Conservation (phyloP, 1,140 invertebrate species). For the Drosophila fuyamai region DNA sequence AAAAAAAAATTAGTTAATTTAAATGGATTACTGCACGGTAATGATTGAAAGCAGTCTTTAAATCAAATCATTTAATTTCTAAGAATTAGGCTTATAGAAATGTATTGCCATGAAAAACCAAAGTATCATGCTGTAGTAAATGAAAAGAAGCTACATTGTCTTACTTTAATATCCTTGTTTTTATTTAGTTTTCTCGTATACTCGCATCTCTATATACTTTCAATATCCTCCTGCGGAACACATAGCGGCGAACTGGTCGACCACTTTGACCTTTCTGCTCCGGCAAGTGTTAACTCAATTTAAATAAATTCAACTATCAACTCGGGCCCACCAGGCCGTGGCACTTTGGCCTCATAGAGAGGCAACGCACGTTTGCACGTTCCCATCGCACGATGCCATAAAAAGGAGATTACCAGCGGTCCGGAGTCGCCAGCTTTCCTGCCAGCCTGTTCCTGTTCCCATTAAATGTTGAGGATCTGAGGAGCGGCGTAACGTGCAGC, state of each 20-base stretch:
- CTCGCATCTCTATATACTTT: slow-evolving; percentile 1
- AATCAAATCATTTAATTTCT: no score
- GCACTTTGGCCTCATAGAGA: slow-evolving; percentile 46
- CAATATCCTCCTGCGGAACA: slow-evolving; percentile 1
- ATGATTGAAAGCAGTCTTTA: no score
- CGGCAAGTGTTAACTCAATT: slow-evolving; percentile 55
- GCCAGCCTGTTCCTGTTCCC: slow-evolving; percentile 44
- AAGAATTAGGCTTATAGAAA: no score
- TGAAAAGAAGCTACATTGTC: no score
- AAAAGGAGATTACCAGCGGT: slow-evolving; percentile 68
- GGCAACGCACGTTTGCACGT: slow-evolving; percentile 70
- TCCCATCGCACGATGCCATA: slow-evolving; percentile 61
- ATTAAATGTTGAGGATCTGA: slow-evolving; percentile 52
- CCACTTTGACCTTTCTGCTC: slow-evolving; percentile 32
- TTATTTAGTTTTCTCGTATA: background rate
- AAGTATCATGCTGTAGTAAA: no score
- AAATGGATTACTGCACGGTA: no score
- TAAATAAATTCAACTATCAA: slow-evolving; percentile 75
- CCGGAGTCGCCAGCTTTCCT: slow-evolving; percentile 9
- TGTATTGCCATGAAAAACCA: no score
- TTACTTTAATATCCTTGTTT: background rate
- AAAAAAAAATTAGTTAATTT: no score
- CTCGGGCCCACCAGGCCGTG: slow-evolving; percentile 15
- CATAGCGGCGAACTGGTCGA: slow-evolving; percentile 3
- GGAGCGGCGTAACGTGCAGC: slow-evolving; percentile 18